Base-by-base conservation (phyloP, 2,888 invertebrate species). In the Apodemia duryi region DNA sequence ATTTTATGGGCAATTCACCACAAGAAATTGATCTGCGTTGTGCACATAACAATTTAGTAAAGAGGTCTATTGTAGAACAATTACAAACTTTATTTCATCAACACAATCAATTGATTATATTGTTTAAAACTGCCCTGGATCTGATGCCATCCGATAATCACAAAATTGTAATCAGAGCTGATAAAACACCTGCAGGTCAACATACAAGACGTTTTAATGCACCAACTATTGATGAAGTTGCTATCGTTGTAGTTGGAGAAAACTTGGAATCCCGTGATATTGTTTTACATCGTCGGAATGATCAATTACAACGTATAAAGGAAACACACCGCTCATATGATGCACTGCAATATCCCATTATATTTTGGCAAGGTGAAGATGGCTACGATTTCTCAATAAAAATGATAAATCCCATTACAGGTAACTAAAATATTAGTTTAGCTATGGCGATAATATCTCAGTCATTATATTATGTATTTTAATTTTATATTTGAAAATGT, bases 91-190 rank as follows among this genome's bases (percentile, higher is more conserved):
- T 74, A 61, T 67, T 69, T 62, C 65, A 69, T 64, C 6, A 65
- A 63, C 65, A 66, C 49, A 70, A 69, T 66, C 63, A 73, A 67
- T 76, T 74, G 54, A 32, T 75, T 69, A 21, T 4, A 68, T 69
- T 74, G 11, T 75, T 75, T 35, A 75, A 57, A 64, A 73, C 65
- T 51, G 75, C 76, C 5, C 11, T 77, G 32, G 76, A 77, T 60
- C 69, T 43, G 29, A 75, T 76, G 75, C 75, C 74, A 74, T 73
- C 70, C 0, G 75, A 77, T 72, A 70, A 69, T 67, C 73, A 75
- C 69, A 77, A 76, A 70, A 71, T 77, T 74, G 71, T 75, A 1
- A 77, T 77, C 64, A 72, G 71, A 73, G 77, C 77, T n/a, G 75
- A 78, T 71, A 75, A 74, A 63, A 66, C 71, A 29, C 76, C 77